A percentile compares a stretch with the other conserved stretches of the same genome.
Evolutionary conservation across 2,113 vertebrate species (phyloP).

Genomic region (Tylochromis polylepis): DNA sequence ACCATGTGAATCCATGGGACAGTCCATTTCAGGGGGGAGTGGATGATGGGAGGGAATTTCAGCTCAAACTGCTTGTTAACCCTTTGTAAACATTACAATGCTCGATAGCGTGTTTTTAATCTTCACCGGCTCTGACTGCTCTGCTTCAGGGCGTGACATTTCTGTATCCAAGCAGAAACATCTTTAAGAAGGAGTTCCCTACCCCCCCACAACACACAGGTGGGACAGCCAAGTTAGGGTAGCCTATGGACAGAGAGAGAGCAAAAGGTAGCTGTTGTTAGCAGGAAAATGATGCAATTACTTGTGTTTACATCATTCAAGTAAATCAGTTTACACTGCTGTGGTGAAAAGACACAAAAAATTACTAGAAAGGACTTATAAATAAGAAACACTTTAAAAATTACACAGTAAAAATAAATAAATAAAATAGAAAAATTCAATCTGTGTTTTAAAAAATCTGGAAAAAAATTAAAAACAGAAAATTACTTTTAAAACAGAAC

Average conservation of each 20-base stretch:
- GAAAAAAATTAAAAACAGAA: neutral
- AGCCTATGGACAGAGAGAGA: neutral
- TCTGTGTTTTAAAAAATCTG: neutral
- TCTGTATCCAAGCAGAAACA: neutral
- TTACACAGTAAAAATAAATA: neutral
- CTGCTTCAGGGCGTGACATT: neutral
- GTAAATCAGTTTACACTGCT: neutral
- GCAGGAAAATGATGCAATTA: slow-evolving; percentile 19
- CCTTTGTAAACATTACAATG: slow-evolving; percentile 17
- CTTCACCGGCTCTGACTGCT: neutral
- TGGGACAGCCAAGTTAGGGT: slow-evolving; percentile 1
- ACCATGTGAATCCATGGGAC: slow-evolving; percentile 77
- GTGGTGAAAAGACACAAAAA: neutral
- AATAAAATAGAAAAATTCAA: neutral
- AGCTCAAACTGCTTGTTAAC: slow-evolving; percentile 49
- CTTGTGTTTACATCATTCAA: slow-evolving; percentile 1
- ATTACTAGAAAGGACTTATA: neutral
- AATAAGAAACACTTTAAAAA: neutral
- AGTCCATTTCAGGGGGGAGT: slow-evolving; percentile 69
- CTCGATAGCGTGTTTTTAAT: neutral
- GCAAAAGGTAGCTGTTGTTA: neutral
- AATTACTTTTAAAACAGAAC: neutral
- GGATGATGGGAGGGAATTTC: slow-evolving; percentile 55
- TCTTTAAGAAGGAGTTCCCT: neutral
- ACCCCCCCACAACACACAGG: neutral